These are phyloP conservation scores for Pterophyllum scalare DNA, from an alignment of 2,113 vertebrate genomes.

Conservation along the genomic window DNA sequence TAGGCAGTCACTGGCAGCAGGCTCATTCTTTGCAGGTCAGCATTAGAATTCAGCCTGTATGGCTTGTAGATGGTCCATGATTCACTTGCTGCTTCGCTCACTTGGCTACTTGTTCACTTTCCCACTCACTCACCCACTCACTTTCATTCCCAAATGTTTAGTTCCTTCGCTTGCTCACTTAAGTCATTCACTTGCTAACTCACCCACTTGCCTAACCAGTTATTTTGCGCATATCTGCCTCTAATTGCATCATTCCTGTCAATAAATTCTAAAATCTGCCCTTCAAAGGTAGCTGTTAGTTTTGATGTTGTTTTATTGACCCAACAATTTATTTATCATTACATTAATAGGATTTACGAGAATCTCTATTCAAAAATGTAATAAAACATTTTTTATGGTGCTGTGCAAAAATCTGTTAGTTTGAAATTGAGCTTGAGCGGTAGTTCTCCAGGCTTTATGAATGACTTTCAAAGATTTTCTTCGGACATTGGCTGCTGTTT, in stretches of 20 bases:
- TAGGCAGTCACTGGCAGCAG: background rate
- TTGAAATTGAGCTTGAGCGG: background rate
- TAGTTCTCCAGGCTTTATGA: background rate
- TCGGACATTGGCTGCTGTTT: no score
- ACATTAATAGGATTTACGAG: no score
- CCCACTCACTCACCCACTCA: constrained; percentile 20
- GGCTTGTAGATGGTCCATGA: background rate
- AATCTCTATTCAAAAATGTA: no score
- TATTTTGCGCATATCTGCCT: background rate
- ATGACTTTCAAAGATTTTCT: background rate
- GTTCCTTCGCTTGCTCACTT: background rate
- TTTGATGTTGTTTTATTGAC: background rate
- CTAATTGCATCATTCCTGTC: background rate
- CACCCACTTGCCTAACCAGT: background rate
- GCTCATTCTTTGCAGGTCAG: background rate
- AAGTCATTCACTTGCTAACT: background rate
- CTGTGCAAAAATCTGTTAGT: background rate
- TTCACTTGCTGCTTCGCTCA: constrained; percentile 14
- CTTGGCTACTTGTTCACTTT: constrained; percentile 1
- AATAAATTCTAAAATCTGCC: background rate
- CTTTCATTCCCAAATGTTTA: background rate
- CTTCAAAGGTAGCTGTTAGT: background rate
- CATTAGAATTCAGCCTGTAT: constrained; percentile 1
- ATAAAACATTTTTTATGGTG: background rate
- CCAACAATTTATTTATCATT: background rate